Conservation (phyloP, 2,113 vertebrate species). For the Coryphaenoides rupestris region DNA sequence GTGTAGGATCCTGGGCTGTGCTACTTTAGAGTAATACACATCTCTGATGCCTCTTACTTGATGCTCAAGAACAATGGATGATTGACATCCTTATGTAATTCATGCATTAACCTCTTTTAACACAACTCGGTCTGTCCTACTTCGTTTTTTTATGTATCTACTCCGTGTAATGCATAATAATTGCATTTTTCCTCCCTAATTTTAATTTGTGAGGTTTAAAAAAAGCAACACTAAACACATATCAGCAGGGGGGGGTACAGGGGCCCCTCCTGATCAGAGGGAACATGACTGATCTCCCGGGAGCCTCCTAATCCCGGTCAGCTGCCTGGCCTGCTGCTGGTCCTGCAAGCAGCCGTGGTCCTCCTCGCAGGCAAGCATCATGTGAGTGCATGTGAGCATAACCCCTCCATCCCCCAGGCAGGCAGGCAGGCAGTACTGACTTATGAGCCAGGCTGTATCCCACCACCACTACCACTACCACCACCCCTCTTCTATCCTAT, state of each 20-base stretch:
- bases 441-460: too few relatives aligned
- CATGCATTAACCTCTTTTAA: constrained; percentile 32
- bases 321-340: too few relatives aligned
- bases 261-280: too few relatives aligned
- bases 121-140: constrained; percentile 8
- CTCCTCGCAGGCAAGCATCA: constrained; percentile 61
- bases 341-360: constrained; percentile 45
- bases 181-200: too few relatives aligned
- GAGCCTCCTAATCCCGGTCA: constrained; percentile 71
- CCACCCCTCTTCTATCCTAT: too few relatives aligned
- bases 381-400: constrained; percentile 71
- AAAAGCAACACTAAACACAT: constrained; percentile 8
- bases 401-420: constrained; percentile 14
- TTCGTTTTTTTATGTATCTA: too few relatives aligned
- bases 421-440: background rate
- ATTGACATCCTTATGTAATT: constrained; percentile 42
- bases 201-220: too few relatives aligned
- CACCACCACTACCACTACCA: too few relatives aligned
- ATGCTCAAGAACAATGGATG: constrained; percentile 28
- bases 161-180: too few relatives aligned
- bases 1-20: constrained; percentile 25
- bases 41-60: constrained; percentile 43
- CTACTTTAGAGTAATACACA: constrained; percentile 31
- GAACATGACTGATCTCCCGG: background rate
- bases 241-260: too few relatives aligned